Base-by-base conservation (phyloP, 2,113 vertebrate species). In the Trematocara nigrifrons region DNA sequence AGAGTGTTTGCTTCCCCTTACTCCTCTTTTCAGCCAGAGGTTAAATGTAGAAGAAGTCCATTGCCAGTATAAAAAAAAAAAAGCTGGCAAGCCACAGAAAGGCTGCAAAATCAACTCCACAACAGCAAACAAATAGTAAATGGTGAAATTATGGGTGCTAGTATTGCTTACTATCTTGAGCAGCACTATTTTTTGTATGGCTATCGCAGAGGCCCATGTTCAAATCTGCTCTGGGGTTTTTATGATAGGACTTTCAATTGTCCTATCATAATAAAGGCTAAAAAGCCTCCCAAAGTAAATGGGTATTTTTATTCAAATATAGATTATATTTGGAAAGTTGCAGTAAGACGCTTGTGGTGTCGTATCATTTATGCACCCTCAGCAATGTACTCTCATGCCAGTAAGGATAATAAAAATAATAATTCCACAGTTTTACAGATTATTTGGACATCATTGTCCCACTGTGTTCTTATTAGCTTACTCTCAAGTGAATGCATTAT, bases 1-100 rank as follows among this genome's bases (percentile, higher is more conserved):
- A 66, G 6, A 87, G 35, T 83, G 80, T 82, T 87, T 83, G 57
- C 85, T 78, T 82, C 84, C 71, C 82, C 33, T 59, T 77, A 16
- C 88, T 31, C 26, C 13, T 11, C 53, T 77, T 78, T 61, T 31
- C 31, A 83, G 82, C 15, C 66, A 66, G 81, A 91, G 87, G 86
- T 91, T 89, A 83, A 89, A 87, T 51, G 31, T 66, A 80, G 22
- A 81, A 53, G 69, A 71, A 66, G 54, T 42, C 54, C 59, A 52
- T 47, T 86, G 81, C 45, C 61, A 84, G 61, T 35, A 81, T 20
- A 76, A 79, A 80, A 29, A 71, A 1, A 1, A 31, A 57, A 0
- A 59, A 74, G 11, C 66, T 45, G 47, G 38, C 4, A 31, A 53
- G 29, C 26, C 7, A 20, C 33, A 45, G 13, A 20, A 22, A 54